These are phyloP conservation scores for Pocillopora meandrina DNA, from an alignment of 92 coral and sea anemone genomes.

Conservation along the genomic window DNA sequence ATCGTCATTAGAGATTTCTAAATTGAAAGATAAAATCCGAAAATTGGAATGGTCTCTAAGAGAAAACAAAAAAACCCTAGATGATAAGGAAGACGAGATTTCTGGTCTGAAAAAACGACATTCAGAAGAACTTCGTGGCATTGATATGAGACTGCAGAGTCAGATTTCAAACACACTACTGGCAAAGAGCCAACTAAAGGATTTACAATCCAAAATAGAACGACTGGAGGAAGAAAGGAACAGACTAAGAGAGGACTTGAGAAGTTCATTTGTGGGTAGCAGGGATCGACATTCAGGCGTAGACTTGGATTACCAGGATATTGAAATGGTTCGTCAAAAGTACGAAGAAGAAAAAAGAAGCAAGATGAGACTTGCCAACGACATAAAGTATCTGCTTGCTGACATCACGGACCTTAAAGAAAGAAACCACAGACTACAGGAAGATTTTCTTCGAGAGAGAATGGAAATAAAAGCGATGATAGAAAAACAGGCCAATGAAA, in stretches of 20 bases:
- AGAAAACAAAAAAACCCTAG: constrained; percentile 54
- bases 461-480: constrained; percentile 81
- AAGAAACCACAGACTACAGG: constrained; percentile 73
- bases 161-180: constrained; percentile 59
- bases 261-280: constrained; percentile 25
- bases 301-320: constrained; percentile 54
- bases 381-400: constrained; percentile 74
- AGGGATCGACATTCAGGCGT: constrained; percentile 44
- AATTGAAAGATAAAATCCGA: constrained; percentile 62
- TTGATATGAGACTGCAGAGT: constrained; percentile 67
- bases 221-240: constrained; percentile 71
- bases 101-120: constrained; percentile 56
- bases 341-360: constrained; percentile 75
- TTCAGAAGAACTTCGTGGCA: constrained; percentile 59
- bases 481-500: constrained; percentile 85
- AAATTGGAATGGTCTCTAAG: constrained; percentile 68
- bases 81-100: constrained; percentile 72
- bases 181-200: constrained; percentile 65
- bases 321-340: constrained; percentile 60
- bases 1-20: constrained; percentile 62
- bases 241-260: constrained; percentile 63
- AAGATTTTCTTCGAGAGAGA: constrained; percentile 76
- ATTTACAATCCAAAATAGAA: constrained; percentile 64
- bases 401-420: constrained; percentile 82
- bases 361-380: constrained; percentile 75